Conservation (phyloP, 2,888 invertebrate genomes). For the Gerris lacustris region DNA sequence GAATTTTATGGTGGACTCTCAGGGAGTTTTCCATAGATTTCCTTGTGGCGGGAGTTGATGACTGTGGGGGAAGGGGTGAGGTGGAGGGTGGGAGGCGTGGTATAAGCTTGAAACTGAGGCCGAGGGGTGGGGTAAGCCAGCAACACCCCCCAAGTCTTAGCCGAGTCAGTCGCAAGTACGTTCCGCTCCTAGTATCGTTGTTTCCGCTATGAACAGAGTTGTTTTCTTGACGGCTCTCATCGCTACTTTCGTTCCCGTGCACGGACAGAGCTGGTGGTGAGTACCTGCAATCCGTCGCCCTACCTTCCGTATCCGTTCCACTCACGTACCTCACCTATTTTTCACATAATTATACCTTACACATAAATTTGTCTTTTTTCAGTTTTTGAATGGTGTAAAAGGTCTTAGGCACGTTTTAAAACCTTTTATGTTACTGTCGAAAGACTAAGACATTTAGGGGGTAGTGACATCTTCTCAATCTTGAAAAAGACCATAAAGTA, state of each 20-base stretch:
- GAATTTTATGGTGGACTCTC: too few species aligned
- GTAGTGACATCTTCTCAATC: too few species aligned
- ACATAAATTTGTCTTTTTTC: too few species aligned
- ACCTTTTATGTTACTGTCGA: too few species aligned
- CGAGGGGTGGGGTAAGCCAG: neutral
- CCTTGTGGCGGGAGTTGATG: too few species aligned
- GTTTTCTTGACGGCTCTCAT: conserved; percentile 12
- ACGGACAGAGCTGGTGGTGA: conserved; percentile 14
- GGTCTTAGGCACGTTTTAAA: too few species aligned
- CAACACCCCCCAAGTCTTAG: neutral
- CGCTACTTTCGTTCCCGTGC: conserved; percentile 6
- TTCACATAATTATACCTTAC: neutral
- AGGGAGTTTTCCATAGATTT: too few species aligned
- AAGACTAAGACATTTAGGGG: too few species aligned
- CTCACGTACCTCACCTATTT: neutral
- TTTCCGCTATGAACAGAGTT: conserved; percentile 3
- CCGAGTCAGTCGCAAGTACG: neutral
- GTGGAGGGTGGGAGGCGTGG: neutral
- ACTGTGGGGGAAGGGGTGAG: neutral
- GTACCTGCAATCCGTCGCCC: conserved; percentile 6
- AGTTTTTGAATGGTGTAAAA: too few species aligned
- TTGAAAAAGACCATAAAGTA: too few species aligned
- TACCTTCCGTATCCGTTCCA: neutral
- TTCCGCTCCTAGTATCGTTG: neutral
- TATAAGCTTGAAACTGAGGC: neutral